Conservation (phyloP, 2,113 vertebrate genomes). For the Lophius piscatorius region DNA sequence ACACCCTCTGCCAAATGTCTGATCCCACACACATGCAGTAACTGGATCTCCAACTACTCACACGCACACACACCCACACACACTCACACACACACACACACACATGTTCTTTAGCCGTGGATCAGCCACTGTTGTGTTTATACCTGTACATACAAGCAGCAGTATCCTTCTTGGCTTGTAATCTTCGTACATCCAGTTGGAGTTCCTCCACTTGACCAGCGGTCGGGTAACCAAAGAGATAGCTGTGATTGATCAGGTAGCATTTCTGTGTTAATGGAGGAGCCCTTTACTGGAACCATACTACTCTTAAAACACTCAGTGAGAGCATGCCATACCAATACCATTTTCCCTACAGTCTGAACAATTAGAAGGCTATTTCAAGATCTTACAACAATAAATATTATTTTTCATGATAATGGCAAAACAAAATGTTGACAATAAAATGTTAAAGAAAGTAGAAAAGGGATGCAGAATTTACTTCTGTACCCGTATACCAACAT, state of each 20-base stretch:
- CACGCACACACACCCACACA: constrained; percentile 27
- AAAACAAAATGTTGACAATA: too few relatives aligned
- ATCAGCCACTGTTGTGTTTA: constrained; percentile 38
- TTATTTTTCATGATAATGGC: too few relatives aligned
- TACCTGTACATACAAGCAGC: constrained; percentile 24
- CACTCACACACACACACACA: constrained; percentile 14
- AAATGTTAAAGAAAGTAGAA: too few relatives aligned
- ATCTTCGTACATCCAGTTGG: constrained; percentile 27
- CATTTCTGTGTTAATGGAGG: neutral
- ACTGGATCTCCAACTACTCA: neutral
- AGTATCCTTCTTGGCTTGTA: constrained; percentile 38
- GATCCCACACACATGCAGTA: constrained; percentile 27
- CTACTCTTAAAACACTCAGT: too few relatives aligned
- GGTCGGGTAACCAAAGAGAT: constrained; percentile 6
- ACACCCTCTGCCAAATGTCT: constrained; percentile 37
- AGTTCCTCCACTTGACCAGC: constrained; percentile 32
- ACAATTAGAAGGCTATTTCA: too few relatives aligned
- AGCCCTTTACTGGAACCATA: too few relatives aligned
- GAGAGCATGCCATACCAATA: too few relatives aligned
- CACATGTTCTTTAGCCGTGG: constrained; percentile 10
- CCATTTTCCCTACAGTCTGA: too few relatives aligned
- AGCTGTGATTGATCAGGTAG: constrained; percentile 14
- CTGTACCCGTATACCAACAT: too few relatives aligned
- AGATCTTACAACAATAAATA: too few relatives aligned
- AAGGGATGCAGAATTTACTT: too few relatives aligned